A percentile compares a stretch with the other conserved stretches of the same genome.
Conservation (phyloP, 2,797 vertebrate genomes). For the Crax fasciolata region DNA sequence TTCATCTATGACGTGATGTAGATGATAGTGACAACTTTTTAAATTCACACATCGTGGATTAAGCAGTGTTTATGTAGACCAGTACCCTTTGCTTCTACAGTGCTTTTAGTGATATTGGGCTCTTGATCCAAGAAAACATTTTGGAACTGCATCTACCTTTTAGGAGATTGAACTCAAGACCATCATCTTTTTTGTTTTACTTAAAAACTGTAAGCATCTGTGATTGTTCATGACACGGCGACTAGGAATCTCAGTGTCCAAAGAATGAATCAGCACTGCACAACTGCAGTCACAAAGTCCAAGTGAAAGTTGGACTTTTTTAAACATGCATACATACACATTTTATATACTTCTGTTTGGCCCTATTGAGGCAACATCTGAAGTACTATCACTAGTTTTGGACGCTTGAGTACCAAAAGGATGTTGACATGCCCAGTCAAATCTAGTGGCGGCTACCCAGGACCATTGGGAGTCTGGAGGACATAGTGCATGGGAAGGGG, state of each 20-base stretch:
- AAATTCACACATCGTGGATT: rapidly evolving
- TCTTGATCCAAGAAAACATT: background rate
- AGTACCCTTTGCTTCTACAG: background rate
- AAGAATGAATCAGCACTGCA: too few relatives aligned
- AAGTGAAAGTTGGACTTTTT: too few relatives aligned
- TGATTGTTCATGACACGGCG: too few relatives aligned
- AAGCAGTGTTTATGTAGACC: background rate
- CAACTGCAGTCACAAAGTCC: too few relatives aligned
- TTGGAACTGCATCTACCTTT: background rate
- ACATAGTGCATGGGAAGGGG: rapidly evolving
- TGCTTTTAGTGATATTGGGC: background rate
- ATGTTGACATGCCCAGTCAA: background rate
- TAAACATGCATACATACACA: too few relatives aligned
- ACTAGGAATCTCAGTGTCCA: too few relatives aligned
- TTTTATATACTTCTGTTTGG: background rate
- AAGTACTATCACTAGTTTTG: background rate
- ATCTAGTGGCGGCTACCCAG: background rate
- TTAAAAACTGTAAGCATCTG: too few relatives aligned
- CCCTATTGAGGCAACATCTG: background rate
- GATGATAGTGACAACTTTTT: background rate
- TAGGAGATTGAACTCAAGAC: too few relatives aligned
- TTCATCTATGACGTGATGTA: background rate
- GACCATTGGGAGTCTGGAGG: background rate
- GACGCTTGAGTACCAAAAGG: background rate
- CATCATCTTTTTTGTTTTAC: too few relatives aligned